Percentiles rank a stretch among this genome's conserved stretches.
Evolutionary conservation across 2,888 invertebrate genomes (phyloP).

Genomic region (Lingula anatina): DNA sequence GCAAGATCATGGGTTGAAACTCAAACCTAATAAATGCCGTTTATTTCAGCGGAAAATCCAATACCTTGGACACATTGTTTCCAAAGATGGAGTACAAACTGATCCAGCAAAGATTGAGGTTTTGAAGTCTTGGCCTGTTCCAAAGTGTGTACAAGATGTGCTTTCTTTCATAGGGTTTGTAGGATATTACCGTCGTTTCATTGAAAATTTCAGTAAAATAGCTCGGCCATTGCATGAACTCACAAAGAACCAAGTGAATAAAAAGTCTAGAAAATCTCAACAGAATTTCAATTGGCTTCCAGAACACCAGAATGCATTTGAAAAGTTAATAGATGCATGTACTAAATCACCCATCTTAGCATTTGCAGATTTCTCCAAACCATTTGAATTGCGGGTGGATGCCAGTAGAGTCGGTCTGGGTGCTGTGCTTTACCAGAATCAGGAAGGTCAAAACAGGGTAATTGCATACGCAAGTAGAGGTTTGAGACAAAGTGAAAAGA

Average conservation of each 20-base stretch:
- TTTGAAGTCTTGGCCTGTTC: not conserved
- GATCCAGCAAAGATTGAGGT: not conserved
- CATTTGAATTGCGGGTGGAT: not conserved
- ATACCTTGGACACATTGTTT: too few relatives aligned
- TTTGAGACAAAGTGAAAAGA: not conserved
- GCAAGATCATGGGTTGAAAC: too few relatives aligned
- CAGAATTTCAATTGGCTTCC: slow-evolving; percentile 1
- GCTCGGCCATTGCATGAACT: too few relatives aligned
- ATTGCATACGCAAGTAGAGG: not conserved
- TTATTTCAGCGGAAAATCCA: too few relatives aligned
- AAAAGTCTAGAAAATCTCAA: not conserved
- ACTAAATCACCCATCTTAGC: slow-evolving; percentile 1
- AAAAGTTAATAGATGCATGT: not conserved
- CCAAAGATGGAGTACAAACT: not conserved
- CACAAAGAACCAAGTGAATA: not conserved
- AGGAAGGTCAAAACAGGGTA: not conserved
- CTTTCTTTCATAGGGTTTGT: slow-evolving; percentile 3
- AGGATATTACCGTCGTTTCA: slow-evolving; percentile 3
- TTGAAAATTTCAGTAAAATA: too few relatives aligned
- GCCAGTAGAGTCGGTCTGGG: not conserved
- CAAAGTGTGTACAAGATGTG: not conserved
- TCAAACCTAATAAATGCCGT: too few relatives aligned
- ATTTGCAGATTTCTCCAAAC: not conserved
- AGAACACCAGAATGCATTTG: not conserved
- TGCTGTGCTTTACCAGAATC: not conserved